Percentiles rank a stretch among this genome's conserved stretches.
These are phyloP conservation scores for Heliconius nattereri DNA, from an alignment of 1,140 invertebrate species.

Conservation along the genomic window DNA sequence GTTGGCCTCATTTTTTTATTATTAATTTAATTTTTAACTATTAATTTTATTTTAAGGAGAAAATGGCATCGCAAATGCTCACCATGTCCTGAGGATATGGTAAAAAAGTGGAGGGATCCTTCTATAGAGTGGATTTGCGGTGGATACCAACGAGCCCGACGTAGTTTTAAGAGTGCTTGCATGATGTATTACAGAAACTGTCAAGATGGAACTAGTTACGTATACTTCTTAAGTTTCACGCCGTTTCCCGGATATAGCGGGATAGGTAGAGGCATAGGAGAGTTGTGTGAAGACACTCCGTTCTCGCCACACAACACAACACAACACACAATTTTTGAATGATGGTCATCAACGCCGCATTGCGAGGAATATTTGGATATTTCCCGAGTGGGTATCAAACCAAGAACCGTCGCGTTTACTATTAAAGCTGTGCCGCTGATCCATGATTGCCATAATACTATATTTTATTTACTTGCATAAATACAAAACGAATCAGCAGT, in stretches of 20 bases:
- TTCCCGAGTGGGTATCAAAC: too few relatives aligned
- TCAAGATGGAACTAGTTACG: slow-evolving; percentile 69
- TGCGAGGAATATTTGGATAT: neutral
- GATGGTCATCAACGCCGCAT: neutral
- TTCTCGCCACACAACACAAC: neutral
- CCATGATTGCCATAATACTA: too few relatives aligned
- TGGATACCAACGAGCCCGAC: slow-evolving; percentile 61
- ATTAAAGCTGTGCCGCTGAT: too few relatives aligned
- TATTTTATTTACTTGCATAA: too few relatives aligned
- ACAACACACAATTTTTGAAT: neutral
- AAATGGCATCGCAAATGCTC: slow-evolving; percentile 67
- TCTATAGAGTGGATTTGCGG: slow-evolving; percentile 66
- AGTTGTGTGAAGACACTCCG: too few relatives aligned
- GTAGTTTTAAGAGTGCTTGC: slow-evolving; percentile 67
- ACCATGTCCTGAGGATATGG: slow-evolving; percentile 60
- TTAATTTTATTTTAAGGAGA: slow-evolving; percentile 46
- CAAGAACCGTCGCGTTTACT: neutral
- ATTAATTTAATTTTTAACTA: too few relatives aligned
- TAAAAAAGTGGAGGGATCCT: slow-evolving; percentile 53
- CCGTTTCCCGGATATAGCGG: too few relatives aligned
- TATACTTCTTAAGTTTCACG: neutral
- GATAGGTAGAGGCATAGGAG: too few relatives aligned
- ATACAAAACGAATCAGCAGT: too few relatives aligned
- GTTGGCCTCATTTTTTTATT: too few relatives aligned
- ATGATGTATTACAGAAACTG: slow-evolving; percentile 76